Evolutionary conservation across 2,797 vertebrate genomes (phyloP).

Genomic region (Labeo calbasu): DNA sequence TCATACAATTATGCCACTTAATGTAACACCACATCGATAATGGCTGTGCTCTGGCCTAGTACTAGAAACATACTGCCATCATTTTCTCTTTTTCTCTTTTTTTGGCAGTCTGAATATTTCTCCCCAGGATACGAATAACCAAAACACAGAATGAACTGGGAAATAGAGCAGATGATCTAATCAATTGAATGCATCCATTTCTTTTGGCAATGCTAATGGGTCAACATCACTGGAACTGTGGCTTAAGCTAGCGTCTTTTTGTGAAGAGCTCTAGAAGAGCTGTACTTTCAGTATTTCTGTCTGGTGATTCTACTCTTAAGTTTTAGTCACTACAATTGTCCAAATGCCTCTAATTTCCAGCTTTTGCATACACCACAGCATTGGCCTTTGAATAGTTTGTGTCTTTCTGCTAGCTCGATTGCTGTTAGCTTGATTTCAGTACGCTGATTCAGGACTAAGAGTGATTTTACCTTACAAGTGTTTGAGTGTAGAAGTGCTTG

Average conservation of each 20-base stretch:
- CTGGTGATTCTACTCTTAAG: neutral
- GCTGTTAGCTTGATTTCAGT: neutral
- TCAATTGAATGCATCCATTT: neutral
- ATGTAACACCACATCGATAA: constrained; percentile 29
- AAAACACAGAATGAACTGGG: neutral
- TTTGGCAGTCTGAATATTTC: neutral
- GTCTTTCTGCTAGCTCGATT: neutral
- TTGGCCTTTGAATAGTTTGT: neutral
- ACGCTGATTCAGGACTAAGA: neutral
- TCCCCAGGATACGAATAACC: constrained; percentile 12
- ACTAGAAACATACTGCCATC: constrained; percentile 5
- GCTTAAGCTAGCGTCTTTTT: neutral
- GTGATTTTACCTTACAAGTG: constrained; percentile 16
- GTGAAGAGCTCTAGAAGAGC: neutral
- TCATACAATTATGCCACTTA: constrained; percentile 40
- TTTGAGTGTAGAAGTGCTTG: constrained; percentile 44
- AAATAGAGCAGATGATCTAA: constrained; percentile 9
- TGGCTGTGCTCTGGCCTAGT: constrained; percentile 4
- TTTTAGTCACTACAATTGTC: neutral
- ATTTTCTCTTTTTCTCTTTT: neutral
- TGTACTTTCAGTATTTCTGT: neutral
- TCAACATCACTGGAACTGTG: constrained; percentile 7
- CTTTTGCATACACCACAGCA: neutral
- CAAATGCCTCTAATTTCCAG: neutral
- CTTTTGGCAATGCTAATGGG: constrained; percentile 2